Conservation (phyloP, 2,888 invertebrate genomes). For the Timema podura region DNA sequence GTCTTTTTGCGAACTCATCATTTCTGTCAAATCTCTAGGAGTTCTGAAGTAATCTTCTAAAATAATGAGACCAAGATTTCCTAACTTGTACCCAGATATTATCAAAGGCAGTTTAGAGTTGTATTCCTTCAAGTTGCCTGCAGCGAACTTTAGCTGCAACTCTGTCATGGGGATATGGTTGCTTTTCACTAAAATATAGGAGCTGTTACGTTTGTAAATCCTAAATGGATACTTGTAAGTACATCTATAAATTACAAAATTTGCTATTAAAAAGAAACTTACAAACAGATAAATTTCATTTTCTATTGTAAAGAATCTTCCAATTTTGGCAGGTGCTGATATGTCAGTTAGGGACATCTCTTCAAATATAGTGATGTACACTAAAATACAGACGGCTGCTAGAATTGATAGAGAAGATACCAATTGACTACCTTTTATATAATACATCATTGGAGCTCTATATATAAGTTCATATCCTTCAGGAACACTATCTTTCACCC, state of each 20-base stretch:
- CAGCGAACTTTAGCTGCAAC: conserved; percentile 33
- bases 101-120: conserved; percentile 34
- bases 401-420: conserved; percentile 2
- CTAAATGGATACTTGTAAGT: conserved; percentile 40
- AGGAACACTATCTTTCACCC: conserved; percentile 9
- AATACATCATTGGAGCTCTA: conserved; percentile 4
- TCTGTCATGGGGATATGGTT: conserved; percentile 36
- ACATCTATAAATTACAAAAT: conserved; percentile 36
- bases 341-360: too few species aligned
- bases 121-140: conserved; percentile 37
- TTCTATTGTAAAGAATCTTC: background rate
- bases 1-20: conserved; percentile 34
- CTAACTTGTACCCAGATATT: too few species aligned
- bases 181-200: conserved; percentile 40
- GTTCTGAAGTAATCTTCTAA: conserved; percentile 41
- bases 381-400: background rate
- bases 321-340: too few species aligned
- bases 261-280: conserved; percentile 34
- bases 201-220: conserved; percentile 39
- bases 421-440: conserved; percentile 1
- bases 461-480: conserved; percentile 17
- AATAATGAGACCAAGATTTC: conserved; percentile 37
- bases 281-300: background rate
- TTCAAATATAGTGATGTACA: background rate
- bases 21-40: conserved; percentile 43